Evolutionary conservation across 23 tunicate genomes (phyloP).

Genomic region (Aplidium turbinatum): DNA sequence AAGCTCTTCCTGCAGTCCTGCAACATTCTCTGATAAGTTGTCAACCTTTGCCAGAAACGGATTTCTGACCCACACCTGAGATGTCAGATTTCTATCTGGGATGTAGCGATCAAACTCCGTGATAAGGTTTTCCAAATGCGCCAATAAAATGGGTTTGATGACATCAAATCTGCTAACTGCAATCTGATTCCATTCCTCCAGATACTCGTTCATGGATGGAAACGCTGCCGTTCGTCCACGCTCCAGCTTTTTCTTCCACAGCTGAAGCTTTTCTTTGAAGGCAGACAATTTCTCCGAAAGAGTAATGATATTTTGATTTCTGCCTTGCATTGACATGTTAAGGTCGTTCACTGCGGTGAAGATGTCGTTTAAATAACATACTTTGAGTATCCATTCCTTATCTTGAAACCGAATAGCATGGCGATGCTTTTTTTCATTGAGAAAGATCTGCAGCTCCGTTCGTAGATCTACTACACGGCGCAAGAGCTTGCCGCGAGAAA

Average conservation of each 20-base stretch:
- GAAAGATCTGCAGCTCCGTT: conserved; percentile 63
- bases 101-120: conserved; percentile 43
- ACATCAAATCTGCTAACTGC: conserved; percentile 26
- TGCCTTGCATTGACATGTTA: too few species aligned
- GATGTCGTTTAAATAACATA: too few species aligned
- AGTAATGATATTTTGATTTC: too few species aligned
- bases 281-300: too few species aligned
- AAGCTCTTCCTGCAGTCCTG: conserved; percentile 44
- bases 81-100: conserved; percentile 48
- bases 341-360: conserved; percentile 4
- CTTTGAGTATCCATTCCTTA: conserved; percentile 44
- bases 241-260: too few species aligned
- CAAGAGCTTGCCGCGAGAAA: conserved; percentile 34
- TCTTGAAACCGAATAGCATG: conserved; percentile 51
- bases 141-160: conserved; percentile 27
- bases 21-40: conserved; percentile 49
- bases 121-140: conserved; percentile 50
- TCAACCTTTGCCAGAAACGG: conserved; percentile 58
- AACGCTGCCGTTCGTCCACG: too few species aligned
- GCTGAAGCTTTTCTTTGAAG: too few species aligned
- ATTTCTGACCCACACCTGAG: conserved; percentile 52
- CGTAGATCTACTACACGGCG: conserved; percentile 53
- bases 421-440: conserved; percentile 63
- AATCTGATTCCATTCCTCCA: conserved; percentile 45
- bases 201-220: too few species aligned